Conservation (phyloP, 2,888 invertebrate species). For the Pseudoips prasinana region DNA sequence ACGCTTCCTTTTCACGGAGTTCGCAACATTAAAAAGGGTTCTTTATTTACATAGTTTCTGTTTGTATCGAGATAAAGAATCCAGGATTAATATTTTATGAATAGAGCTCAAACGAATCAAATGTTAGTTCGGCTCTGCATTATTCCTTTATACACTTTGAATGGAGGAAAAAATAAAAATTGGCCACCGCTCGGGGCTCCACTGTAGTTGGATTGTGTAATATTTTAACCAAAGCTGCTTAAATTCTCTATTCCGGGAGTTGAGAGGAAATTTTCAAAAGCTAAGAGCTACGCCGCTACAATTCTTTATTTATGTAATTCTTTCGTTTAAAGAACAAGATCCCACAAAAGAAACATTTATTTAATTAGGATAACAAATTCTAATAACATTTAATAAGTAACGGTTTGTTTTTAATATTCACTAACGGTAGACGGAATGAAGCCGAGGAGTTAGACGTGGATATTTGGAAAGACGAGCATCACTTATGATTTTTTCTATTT, state of each 20-base stretch:
- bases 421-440: conserved; percentile 30
- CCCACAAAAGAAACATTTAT: conserved; percentile 32
- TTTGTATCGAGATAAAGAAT: too few relatives aligned
- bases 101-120: conserved; percentile 53
- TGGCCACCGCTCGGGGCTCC: conserved; percentile 14
- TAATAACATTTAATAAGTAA: conserved; percentile 33
- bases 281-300: neutral
- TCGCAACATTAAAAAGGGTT: conserved; percentile 8
- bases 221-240: conserved; percentile 35
- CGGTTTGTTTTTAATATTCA: conserved; percentile 38
- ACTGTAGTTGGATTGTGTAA: conserved; percentile 24
- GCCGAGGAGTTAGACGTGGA: too few relatives aligned
- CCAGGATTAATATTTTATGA: conserved; percentile 54
- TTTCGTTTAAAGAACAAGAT: conserved; percentile 12
- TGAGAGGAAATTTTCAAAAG: conserved; percentile 3
- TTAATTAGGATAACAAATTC: conserved; percentile 33
- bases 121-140: conserved; percentile 38
- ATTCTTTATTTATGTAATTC: conserved; percentile 4
- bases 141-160: conserved; percentile 44
- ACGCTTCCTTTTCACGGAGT: conserved; percentile 7
- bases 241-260: conserved; percentile 23
- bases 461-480: conserved; percentile 44
- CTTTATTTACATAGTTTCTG: conserved; percentile 30
- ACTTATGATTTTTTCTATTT: conserved; percentile 38
- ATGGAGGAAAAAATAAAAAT: conserved; percentile 45